Evolutionary conservation across 2,888 invertebrate species (phyloP).

Genomic region (Drosophila diplacantha): DNA sequence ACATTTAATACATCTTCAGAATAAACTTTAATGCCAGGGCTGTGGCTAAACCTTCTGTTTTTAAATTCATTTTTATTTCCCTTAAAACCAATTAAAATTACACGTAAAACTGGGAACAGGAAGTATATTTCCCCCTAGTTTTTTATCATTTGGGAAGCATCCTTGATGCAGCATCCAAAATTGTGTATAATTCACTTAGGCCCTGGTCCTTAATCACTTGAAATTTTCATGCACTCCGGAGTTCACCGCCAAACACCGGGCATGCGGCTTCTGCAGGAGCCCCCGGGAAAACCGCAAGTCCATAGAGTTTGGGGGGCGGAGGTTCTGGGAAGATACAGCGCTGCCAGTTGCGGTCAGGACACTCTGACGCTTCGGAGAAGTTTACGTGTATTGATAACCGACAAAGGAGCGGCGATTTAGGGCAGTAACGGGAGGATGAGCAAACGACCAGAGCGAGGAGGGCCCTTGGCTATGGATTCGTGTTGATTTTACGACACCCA

Average conservation of each 20-base stretch:
- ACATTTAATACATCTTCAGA: background rate
- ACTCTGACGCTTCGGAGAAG: constrained; percentile 29
- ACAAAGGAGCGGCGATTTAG: constrained; percentile 38
- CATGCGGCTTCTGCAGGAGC: background rate
- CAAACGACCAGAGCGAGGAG: background rate
- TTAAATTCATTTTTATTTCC: background rate
- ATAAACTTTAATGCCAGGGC: background rate
- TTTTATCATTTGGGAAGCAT: no score
- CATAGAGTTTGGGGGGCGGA: constrained; percentile 11
- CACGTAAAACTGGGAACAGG: background rate
- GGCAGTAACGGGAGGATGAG: background rate
- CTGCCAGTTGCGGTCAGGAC: constrained; percentile 57
- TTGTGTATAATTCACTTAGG: constrained; percentile 16
- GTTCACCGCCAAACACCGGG: constrained; percentile 5
- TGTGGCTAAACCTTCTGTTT: background rate
- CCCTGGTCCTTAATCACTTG: constrained; percentile 17
- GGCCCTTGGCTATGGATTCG: constrained; percentile 29
- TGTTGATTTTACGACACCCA: constrained; percentile 65
- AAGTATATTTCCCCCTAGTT: no score
- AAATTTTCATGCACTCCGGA: constrained; percentile 18
- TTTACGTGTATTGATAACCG: constrained; percentile 44
- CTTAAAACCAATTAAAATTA: background rate
- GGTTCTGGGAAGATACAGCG: constrained; percentile 23
- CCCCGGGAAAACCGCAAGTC: constrained; percentile 19
- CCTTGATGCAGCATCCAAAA: background rate